Percentiles rank a stretch among this genome's conserved stretches.
Conservation (phyloP, 2,797 vertebrate species). For the Botia kubotai region DNA sequence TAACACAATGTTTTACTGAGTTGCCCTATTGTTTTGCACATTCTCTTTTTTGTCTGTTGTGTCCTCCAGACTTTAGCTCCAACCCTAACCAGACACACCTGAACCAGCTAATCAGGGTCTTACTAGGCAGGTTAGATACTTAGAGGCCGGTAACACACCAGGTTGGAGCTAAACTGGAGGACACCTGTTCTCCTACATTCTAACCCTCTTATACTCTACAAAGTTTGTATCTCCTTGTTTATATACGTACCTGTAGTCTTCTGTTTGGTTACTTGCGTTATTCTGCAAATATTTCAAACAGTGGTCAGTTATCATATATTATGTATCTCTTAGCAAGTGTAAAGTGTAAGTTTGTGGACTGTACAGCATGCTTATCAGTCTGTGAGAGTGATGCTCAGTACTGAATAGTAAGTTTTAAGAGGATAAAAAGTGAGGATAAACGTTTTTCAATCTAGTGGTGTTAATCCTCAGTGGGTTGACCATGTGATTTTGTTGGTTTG, state of each 20-base stretch:
- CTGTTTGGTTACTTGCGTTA: background rate
- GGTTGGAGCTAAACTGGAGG: no score
- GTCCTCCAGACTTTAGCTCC: no score
- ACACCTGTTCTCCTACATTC: background rate
- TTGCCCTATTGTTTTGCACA: background rate
- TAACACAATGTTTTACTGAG: slow-evolving; percentile 14
- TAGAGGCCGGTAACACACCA: no score
- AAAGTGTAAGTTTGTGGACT: background rate
- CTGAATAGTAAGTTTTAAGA: slow-evolving; percentile 3
- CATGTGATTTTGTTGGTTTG: background rate
- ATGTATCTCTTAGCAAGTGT: background rate
- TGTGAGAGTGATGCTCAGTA: background rate
- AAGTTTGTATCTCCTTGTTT: slow-evolving; percentile 1
- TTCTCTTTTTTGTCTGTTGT: background rate
- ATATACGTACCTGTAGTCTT: background rate
- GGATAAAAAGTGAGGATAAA: slow-evolving; percentile 2
- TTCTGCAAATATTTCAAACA: background rate
- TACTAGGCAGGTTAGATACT: no score
- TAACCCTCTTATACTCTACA: background rate
- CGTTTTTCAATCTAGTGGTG: background rate
- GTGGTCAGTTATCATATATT: background rate
- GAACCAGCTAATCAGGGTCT: no score
- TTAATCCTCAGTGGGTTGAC: background rate
- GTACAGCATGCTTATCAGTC: background rate
- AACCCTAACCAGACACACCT: no score